phyloP scores from a whole-genome alignment of 2,888 invertebrate species.

The Trissolcus brochymenae region DNA sequence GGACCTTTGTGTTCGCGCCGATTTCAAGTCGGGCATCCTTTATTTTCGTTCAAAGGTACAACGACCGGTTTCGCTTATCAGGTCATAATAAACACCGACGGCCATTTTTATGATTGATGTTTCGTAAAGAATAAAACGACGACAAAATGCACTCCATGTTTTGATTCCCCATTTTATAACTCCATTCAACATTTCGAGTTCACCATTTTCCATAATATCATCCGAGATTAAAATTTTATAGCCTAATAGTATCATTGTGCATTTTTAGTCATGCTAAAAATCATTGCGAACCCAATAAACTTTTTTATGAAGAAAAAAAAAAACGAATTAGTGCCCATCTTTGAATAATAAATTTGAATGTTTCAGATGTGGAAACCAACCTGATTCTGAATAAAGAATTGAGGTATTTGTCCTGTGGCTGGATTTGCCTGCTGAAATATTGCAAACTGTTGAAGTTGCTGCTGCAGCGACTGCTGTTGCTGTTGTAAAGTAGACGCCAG shows the following conservation, averaged over 20 bases:
- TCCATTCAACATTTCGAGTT: no score
- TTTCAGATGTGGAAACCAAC: slow-evolving; percentile 69
- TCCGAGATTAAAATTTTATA: no score
- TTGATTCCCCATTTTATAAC: no score
- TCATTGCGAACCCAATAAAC: no score
- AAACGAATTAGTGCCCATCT: no score
- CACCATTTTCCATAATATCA: no score
- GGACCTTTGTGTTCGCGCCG: neutral
- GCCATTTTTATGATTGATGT: slow-evolving; percentile 6
- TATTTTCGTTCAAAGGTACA: slow-evolving; percentile 6
- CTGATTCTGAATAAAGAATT: slow-evolving; percentile 88
- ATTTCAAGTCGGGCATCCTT: slow-evolving; percentile 14
- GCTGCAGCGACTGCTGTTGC: slow-evolving; percentile 81
- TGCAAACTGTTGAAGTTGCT: slow-evolving; percentile 76
- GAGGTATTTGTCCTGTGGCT: slow-evolving; percentile 78
- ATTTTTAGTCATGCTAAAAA: no score
- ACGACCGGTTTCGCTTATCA: slow-evolving; percentile 14
- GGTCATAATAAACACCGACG: slow-evolving; percentile 12
- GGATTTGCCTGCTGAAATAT: slow-evolving; percentile 38
- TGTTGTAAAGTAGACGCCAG: slow-evolving; percentile 80
- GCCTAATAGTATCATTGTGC: no score
- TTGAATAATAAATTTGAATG: no score
- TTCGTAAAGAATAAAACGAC: neutral
- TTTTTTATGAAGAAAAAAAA: no score
- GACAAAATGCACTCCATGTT: no score